Conservation (phyloP, 2,888 invertebrate genomes). For the Lasioglossum calceatum region DNA sequence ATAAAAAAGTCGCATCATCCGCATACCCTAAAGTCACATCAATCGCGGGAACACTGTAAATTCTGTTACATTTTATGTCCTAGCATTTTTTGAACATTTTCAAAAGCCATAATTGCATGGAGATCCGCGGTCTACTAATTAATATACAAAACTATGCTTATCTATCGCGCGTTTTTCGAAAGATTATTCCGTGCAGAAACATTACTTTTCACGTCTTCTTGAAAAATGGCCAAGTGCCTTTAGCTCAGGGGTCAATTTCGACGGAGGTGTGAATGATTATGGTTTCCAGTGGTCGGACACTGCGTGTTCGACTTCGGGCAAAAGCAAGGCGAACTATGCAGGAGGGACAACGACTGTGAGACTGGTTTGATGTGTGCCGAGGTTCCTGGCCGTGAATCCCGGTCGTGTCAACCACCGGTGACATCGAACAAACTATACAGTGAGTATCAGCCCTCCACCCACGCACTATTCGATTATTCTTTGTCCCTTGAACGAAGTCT, state of each 20-base stretch:
- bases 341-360: conserved; percentile 93
- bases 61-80: too few relatives aligned
- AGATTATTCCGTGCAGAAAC: too few relatives aligned
- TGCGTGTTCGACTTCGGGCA: conserved; percentile 90
- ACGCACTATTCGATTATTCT: neutral
- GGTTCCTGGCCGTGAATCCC: conserved; percentile 88
- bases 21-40: too few relatives aligned
- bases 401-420: conserved; percentile 92
- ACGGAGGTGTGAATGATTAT: neutral
- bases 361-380: conserved; percentile 93
- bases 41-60: too few relatives aligned
- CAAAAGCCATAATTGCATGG: too few relatives aligned
- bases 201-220: too few relatives aligned
- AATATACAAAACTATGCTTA: too few relatives aligned
- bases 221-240: too few relatives aligned
- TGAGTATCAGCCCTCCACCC: conserved; percentile 74
- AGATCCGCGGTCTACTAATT: too few relatives aligned
- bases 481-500: neutral
- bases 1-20: too few relatives aligned
- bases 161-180: too few relatives aligned
- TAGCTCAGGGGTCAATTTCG: neutral
- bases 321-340: conserved; percentile 93
- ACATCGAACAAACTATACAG: conserved; percentile 92
- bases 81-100: too few relatives aligned
- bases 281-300: conserved; percentile 86